Base-by-base conservation (phyloP, 1,140 invertebrate genomes). In the Zeugodacus cucurbitae region DNA sequence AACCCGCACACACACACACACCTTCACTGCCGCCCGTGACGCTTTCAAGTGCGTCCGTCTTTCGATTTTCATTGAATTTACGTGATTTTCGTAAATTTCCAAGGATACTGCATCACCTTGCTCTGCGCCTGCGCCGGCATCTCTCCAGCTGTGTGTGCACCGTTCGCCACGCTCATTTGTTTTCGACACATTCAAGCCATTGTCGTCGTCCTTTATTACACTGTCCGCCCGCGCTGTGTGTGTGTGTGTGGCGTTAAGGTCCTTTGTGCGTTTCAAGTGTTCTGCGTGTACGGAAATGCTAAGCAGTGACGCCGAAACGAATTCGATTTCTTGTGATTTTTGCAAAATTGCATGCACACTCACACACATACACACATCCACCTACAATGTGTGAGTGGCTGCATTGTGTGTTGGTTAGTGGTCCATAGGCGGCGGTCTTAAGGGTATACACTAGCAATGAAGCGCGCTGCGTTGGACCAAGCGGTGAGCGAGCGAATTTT, bases 1-100 rank as follows among this genome's bases (percentile, higher is more conserved):
- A 26, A 26, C 74, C 26, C 6, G 11, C 22, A 26, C 6, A 26
- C n/a, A 26, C 58, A 62, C 48, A 17, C 48, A 54, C 58, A 62
- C n/a, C 58, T 62, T 62, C 58, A 26, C 17, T 62, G 26, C 17
- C 41, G 74, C n/a, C 41, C 29, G 74, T 29, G 10, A 59, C 22
- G 44, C 29, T 34, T 37, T 86, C 85, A 86, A 86, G 85, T 86
- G n/a, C n/a, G 85, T 11, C 17, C 29, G 41, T 82, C 20, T 48
- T 26, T 48, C 37, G 14, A 48, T 48, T 58, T 86, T 86, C 54
- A 59, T 58, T 59, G 29, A 86, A 86, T 86, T 86, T 86, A 86
- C 54, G 85, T 86, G 85, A 86, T 86, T 86, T 86, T 86, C 57
- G 44, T 57, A 59, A 86, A 82, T 82, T 59, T 86, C 29, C 32